These are phyloP conservation scores for Anniella stebbinsi DNA, from an alignment of 2,797 vertebrate genomes.

Conservation along the genomic window DNA sequence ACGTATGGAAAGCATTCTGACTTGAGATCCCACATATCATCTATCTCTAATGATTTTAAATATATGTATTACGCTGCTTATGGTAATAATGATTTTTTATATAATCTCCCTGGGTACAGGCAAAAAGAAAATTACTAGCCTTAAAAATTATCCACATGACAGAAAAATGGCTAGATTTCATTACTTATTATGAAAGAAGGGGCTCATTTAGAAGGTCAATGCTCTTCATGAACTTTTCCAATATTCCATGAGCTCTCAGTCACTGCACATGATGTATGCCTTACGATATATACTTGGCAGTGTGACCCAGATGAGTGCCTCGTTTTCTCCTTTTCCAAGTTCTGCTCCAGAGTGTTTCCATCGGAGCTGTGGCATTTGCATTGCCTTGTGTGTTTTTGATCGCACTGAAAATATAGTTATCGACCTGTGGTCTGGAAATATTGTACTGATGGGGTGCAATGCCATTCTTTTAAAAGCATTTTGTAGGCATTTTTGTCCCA, in stretches of 20 bases:
- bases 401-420: background rate
- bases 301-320: slow-evolving; percentile 25
- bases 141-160: slow-evolving; percentile 42
- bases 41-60: slow-evolving; percentile 5
- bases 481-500: background rate
- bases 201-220: slow-evolving; percentile 36
- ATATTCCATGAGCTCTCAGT: slow-evolving; percentile 13
- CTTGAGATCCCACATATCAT: slow-evolving; percentile 2
- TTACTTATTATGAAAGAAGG: slow-evolving; percentile 28
- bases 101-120: background rate
- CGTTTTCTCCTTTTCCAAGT: background rate
- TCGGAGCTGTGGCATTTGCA: background rate
- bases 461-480: background rate
- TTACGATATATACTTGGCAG: slow-evolving; percentile 38
- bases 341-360: slow-evolving; percentile 2
- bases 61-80: background rate
- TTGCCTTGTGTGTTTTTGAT: background rate
- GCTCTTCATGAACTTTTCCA: slow-evolving; percentile 37
- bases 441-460: background rate
- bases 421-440: background rate
- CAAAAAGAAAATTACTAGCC: slow-evolving; percentile 29
- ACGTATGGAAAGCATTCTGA: background rate
- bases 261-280: slow-evolving; percentile 5
- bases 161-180: slow-evolving; percentile 37
- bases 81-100: slow-evolving; percentile 20